Evolutionary conservation across 2,113 vertebrate species (phyloP).

Genomic region (Oryctolagus cuniculus): DNA sequence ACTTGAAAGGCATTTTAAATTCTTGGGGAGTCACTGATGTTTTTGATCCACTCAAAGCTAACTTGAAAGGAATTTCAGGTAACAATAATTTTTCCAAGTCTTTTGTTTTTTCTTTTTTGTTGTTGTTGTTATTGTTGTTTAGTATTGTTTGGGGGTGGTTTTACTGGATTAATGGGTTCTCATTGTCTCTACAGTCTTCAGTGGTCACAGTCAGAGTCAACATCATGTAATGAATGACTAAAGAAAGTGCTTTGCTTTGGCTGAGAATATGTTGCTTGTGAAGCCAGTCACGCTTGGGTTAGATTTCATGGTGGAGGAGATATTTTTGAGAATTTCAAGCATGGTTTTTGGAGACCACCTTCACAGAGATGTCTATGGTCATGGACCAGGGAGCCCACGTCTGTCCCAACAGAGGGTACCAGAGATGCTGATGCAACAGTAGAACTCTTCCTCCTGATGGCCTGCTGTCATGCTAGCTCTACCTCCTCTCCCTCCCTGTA

Average conservation of each 20-base stretch:
- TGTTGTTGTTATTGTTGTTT: too few species aligned
- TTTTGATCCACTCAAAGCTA: slow-evolving; percentile 91
- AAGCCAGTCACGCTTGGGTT: background rate
- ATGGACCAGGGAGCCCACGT: background rate
- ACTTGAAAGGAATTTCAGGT: slow-evolving; percentile 96
- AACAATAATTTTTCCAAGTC: slow-evolving; percentile 58
- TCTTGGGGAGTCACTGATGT: slow-evolving; percentile 92
- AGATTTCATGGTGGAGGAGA: background rate
- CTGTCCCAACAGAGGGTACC: background rate
- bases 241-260: background rate
- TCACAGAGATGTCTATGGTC: background rate
- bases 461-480: fast-evolving
- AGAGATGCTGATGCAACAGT: background rate
- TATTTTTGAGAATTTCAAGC: background rate
- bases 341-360: background rate
- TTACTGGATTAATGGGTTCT: background rate
- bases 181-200: background rate
- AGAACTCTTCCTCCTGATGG: background rate
- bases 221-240: slow-evolving; percentile 30
- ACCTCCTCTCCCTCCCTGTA: background rate
- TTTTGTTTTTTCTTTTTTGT: background rate
- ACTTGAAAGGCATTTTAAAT: slow-evolving; percentile 91
- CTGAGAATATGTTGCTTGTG: background rate
- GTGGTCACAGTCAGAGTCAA: background rate
- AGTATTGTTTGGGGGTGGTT: background rate